These are phyloP conservation scores for Anastrepha obliqua DNA, from an alignment of 1,140 invertebrate species.

Conservation along the genomic window DNA sequence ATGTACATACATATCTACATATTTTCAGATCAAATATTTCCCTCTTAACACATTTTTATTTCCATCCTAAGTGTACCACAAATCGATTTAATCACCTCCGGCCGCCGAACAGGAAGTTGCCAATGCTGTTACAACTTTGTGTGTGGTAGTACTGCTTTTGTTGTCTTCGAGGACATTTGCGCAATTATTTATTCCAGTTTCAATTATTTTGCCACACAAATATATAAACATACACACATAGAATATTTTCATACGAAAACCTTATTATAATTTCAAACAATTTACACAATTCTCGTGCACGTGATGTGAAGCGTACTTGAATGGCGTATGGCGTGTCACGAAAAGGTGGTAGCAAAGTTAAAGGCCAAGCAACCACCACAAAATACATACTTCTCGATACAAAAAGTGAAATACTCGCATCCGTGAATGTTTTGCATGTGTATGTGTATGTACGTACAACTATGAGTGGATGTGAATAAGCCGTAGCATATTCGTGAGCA, in stretches of 20 bases:
- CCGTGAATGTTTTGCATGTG: background rate
- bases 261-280: slow-evolving; percentile 18
- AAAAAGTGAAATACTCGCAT: background rate
- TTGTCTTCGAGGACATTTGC: slow-evolving; percentile 28
- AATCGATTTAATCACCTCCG: slow-evolving; percentile 46
- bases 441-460: background rate
- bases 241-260: slow-evolving; percentile 7
- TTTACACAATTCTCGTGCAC: slow-evolving; percentile 6
- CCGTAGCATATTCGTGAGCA: background rate
- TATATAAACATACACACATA: background rate
- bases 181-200: slow-evolving; percentile 35
- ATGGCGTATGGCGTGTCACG: background rate
- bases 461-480: background rate
- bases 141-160: slow-evolving; percentile 11
- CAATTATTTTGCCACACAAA: slow-evolving; percentile 20
- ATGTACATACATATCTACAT: no score
- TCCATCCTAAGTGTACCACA: background rate
- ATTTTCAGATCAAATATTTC: no score
- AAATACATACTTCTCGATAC: background rate
- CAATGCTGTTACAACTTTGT: slow-evolving; percentile 29
- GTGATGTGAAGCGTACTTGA: slow-evolving; percentile 32
- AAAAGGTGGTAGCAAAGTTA: background rate
- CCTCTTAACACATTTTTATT: background rate
- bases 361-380: slow-evolving; percentile 40
- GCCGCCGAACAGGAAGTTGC: slow-evolving; percentile 22